Conservation (phyloP, 2,113 vertebrate genomes). For the Dasypus novemcinctus region DNA sequence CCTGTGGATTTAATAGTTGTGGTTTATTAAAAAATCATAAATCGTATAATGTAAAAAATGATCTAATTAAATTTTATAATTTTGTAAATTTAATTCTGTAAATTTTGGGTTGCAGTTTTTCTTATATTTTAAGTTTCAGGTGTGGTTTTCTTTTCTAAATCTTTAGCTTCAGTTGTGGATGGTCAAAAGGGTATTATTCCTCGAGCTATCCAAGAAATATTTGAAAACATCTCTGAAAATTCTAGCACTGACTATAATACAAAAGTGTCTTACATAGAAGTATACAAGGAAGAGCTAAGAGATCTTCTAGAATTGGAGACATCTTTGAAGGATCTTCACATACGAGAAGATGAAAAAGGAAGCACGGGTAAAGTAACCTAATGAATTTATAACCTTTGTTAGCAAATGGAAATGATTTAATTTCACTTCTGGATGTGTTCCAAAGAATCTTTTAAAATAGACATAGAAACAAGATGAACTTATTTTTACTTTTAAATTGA, state of each 20-base stretch:
- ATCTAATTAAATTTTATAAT: not conserved
- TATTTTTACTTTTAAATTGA: conserved; percentile 50
- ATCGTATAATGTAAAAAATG: conserved; percentile 19
- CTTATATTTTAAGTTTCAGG: conserved; percentile 36
- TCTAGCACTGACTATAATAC: conserved; percentile 81
- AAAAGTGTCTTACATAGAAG: conserved; percentile 92
- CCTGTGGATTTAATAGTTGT: not conserved
- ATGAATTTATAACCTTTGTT: conserved; percentile 26
- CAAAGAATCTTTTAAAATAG: conserved; percentile 5
- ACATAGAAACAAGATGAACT: conserved; percentile 28
- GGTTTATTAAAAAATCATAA: not conserved
- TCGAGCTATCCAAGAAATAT: conserved; percentile 91
- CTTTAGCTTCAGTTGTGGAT: conserved; percentile 83
- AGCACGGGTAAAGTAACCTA: conserved; percentile 88
- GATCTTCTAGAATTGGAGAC: conserved; percentile 91
- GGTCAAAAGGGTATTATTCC: conserved; percentile 92
- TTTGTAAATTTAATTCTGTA: not conserved
- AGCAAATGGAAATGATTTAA: not conserved
- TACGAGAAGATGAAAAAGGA: conserved; percentile 93
- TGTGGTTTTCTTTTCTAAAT: conserved; percentile 68
- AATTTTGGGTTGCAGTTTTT: conserved; percentile 28
- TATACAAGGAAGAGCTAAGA: conserved; percentile 92
- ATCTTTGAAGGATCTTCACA: conserved; percentile 87
- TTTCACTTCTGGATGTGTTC: not conserved
- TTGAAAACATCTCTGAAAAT: conserved; percentile 86